phyloP scores from a whole-genome alignment of 2,113 vertebrate species.

The Protomyctophum bolini region DNA sequence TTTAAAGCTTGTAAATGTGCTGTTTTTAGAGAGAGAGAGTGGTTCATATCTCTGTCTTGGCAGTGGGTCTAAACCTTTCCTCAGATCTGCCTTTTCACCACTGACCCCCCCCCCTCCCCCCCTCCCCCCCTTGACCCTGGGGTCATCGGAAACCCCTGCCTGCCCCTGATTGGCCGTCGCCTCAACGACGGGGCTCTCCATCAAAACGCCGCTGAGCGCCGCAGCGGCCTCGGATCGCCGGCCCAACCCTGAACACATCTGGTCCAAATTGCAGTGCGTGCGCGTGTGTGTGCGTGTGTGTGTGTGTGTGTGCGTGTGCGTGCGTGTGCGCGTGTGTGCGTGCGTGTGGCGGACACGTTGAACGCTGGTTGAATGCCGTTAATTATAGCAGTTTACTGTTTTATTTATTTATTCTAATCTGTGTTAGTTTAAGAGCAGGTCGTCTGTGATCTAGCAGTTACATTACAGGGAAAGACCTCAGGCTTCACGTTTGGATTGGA shows the following conservation, averaged over 20 bases:
- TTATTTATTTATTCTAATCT: neutral
- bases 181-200: slow-evolving; percentile 17
- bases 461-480: neutral
- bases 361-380: neutral
- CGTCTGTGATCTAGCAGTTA: too few species aligned
- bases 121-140: slow-evolving; percentile 51
- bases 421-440: too few species aligned
- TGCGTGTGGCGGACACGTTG: too few species aligned
- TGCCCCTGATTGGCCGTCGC: slow-evolving; percentile 36
- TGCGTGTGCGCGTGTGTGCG: neutral
- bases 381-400: neutral
- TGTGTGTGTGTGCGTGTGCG: neutral
- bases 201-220: slow-evolving; percentile 35
- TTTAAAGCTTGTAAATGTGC: too few species aligned
- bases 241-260: slow-evolving; percentile 53
- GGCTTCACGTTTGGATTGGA: too few species aligned
- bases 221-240: slow-evolving; percentile 14
- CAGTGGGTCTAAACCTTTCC: slow-evolving; percentile 31
- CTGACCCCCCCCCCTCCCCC: slow-evolving; percentile 46
- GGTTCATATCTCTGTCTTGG: slow-evolving; percentile 59
- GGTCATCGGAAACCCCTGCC: slow-evolving; percentile 47
- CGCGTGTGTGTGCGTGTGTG: slow-evolving; percentile 7
- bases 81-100: slow-evolving; percentile 58
- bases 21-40: slow-evolving; percentile 10
- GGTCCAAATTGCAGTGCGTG: slow-evolving; percentile 58